Percentiles rank a stretch among this genome's conserved stretches.
Conservation (phyloP, 2,797 vertebrate species). For the Kryptopterus vitreolus region DNA sequence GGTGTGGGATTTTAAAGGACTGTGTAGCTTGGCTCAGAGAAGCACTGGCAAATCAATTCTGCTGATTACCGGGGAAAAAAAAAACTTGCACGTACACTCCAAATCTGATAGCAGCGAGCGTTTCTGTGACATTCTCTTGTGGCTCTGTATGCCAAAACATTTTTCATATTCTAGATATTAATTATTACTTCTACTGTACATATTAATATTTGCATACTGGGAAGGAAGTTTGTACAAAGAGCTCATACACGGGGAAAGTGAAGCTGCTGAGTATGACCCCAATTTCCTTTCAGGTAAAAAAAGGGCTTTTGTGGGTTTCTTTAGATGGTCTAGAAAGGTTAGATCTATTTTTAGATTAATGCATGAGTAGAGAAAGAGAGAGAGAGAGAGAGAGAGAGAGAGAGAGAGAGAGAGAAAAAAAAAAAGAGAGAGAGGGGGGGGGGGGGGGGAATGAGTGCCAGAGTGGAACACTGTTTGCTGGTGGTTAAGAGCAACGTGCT, state of each 20-base stretch:
- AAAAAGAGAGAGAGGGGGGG: too few species aligned
- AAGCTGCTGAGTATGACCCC: slow-evolving; percentile 21
- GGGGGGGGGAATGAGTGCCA: too few species aligned
- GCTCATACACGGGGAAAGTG: slow-evolving; percentile 14
- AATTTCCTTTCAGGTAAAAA: slow-evolving; percentile 44
- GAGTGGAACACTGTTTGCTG: slow-evolving; percentile 33
- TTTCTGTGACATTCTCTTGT: slow-evolving; percentile 20
- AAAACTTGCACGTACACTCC: neutral
- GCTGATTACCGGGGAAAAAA: slow-evolving; percentile 33
- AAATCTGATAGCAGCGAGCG: neutral
- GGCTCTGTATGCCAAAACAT: slow-evolving; percentile 37
- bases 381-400: too few species aligned
- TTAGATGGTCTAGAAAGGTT: slow-evolving; percentile 38
- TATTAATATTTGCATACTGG: slow-evolving; percentile 54
- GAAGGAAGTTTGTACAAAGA: slow-evolving; percentile 38
- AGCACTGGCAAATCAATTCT: slow-evolving; percentile 33
- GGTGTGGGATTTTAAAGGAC: slow-evolving; percentile 21
- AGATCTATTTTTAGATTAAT: slow-evolving; percentile 32
- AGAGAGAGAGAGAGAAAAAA: too few species aligned
- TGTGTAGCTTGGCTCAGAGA: slow-evolving; percentile 32
- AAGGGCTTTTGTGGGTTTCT: slow-evolving; percentile 48
- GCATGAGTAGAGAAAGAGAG: too few species aligned
- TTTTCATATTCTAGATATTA: slow-evolving; percentile 12
- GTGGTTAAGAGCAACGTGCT: slow-evolving; percentile 15
- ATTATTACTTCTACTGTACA: slow-evolving; percentile 48